These are phyloP conservation scores for Nasonia oneida DNA, from an alignment of 2,888 invertebrate species.

Conservation along the genomic window DNA sequence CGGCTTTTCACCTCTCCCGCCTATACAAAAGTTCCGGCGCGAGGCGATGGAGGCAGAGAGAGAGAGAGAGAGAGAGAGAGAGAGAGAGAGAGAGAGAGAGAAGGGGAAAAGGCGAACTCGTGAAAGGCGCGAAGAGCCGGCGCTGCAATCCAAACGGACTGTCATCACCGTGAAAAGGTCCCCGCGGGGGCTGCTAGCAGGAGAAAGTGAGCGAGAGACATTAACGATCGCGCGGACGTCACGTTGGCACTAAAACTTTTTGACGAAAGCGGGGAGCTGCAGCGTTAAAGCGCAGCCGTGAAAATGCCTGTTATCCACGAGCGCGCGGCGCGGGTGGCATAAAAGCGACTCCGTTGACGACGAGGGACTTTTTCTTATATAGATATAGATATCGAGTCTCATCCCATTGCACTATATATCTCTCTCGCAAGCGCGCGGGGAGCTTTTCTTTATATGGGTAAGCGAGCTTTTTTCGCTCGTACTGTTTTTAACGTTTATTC, in stretches of 20 bases:
- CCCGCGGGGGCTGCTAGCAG: neutral
- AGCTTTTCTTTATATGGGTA: neutral
- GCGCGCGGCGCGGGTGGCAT: neutral
- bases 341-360: neutral
- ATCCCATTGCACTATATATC: neutral
- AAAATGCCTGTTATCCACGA: conserved; percentile 16
- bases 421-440: neutral
- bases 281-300: conserved; percentile 29
- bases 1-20: neutral
- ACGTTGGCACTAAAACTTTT: conserved; percentile 44
- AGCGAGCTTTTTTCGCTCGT: neutral
- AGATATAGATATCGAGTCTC: neutral
- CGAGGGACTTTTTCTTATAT: conserved; percentile 3
- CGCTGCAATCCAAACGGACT: conserved; percentile 2
- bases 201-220: neutral
- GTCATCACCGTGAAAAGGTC: conserved; percentile 3
- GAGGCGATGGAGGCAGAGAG: neutral
- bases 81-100: too few species aligned
- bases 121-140: neutral
- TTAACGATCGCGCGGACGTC: conserved; percentile 11
- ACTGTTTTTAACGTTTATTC: conserved; percentile 3
- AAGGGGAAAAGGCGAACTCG: neutral
- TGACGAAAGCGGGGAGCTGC: conserved; percentile 14
- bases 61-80: too few species aligned
- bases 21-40: neutral